Base-by-base conservation (phyloP, 2,888 invertebrate species). In the Copidosoma aretas region DNA sequence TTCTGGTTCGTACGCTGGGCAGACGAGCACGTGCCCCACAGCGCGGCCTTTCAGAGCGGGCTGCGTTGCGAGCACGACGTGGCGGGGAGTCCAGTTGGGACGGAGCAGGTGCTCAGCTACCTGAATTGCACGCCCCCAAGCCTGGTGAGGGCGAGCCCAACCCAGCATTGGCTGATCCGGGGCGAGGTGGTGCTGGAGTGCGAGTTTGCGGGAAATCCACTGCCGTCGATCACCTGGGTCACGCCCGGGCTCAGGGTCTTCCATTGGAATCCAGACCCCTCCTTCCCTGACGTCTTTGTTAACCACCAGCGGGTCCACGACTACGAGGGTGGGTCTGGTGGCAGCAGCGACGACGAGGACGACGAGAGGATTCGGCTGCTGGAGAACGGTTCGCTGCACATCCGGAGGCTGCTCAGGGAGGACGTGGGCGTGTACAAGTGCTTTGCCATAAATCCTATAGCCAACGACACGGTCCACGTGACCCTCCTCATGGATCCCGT, bases 361-460 rank as follows among this genome's bases (percentile, higher is more conserved):
- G 83, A 84, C 72, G 88, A 87, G 0, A 85, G 92, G 74, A 87
- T 93, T 68, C 85, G 86, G 73, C 84, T 94, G 49, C 86, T 91
- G 58, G 89, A 91, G 32, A 92, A 94, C 80, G 95, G 95, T 24
- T 91, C 93, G 21, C 85, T 96, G 67, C 88, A 89, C 75, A 91
- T 96, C 73, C 86, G 86, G 67, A 87, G 89, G 74, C 87, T 93
- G 68, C 89, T 90, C 52, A 88, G 93, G 74, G 89, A 91, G 79
- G 95, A 95, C 84, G 91, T 92, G 76, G 96, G 96, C 63, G 86
- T 89, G 39, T 97, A 97, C 85, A 88, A 90, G 71, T 97, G 97
- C 82, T 90, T 91, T 80, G 95, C 93, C 53, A 89, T 91, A 77
- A 96, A 96, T 85, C 91, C 93, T 19, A 87, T 92, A 73, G 92